A percentile compares a stretch with the other conserved stretches of the same genome.
Evolutionary conservation across 2,888 invertebrate species (phyloP).

Genomic region (Periphyllus acericola): DNA sequence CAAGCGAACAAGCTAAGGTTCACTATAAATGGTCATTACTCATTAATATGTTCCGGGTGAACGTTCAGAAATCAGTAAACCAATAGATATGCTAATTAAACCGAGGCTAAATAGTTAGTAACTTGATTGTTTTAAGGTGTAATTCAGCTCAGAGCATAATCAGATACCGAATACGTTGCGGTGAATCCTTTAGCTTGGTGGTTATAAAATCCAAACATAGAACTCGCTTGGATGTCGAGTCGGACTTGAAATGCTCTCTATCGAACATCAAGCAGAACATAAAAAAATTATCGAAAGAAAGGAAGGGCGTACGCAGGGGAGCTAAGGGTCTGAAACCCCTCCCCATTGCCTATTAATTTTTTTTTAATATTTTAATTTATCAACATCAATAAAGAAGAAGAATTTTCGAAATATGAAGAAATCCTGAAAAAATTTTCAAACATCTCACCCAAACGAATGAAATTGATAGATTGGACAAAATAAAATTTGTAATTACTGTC

Average conservation of each 20-base stretch:
- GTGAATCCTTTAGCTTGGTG: not conserved
- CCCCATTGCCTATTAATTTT: too few species aligned
- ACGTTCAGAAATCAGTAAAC: not conserved
- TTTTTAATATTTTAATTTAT: too few species aligned
- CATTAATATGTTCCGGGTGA: not conserved
- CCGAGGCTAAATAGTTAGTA: not conserved
- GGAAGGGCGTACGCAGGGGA: too few species aligned
- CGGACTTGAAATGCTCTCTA: not conserved
- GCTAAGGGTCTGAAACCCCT: too few species aligned
- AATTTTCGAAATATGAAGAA: too few species aligned
- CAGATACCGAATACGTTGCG: not conserved
- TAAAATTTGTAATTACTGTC: too few species aligned
- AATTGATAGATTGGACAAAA: too few species aligned
- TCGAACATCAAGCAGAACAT: not conserved
- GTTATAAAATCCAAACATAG: not conserved
- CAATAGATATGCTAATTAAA: not conserved
- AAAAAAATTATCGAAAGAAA: not conserved
- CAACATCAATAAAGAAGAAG: too few species aligned
- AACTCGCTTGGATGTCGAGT: not conserved
- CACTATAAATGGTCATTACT: not conserved
- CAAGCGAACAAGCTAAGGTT: too few species aligned
- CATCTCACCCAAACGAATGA: too few species aligned
- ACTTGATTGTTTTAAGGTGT: conserved; percentile 33
- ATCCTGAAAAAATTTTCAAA: too few species aligned
- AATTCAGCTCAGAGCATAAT: not conserved